Evolutionary conservation across 53 echinoderm and acorn worm genomes (phyloP).

Genomic region (Pentamera pediparva): DNA sequence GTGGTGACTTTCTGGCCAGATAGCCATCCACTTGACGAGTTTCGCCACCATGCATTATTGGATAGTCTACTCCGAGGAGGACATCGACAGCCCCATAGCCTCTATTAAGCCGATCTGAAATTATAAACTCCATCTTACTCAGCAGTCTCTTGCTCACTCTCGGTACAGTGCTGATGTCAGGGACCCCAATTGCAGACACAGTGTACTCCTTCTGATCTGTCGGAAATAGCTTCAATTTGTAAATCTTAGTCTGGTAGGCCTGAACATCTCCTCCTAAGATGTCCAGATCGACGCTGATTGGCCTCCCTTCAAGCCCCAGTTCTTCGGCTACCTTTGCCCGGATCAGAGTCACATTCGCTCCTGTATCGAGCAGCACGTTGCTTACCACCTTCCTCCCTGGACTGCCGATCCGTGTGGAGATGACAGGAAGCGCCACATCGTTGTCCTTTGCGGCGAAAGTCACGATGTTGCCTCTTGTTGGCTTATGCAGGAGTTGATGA

Average conservation of each 20-base stretch:
- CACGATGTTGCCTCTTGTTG: neutral
- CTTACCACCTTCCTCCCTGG: neutral
- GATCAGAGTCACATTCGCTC: slow-evolving; percentile 38
- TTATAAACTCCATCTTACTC: neutral
- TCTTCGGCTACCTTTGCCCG: slow-evolving; percentile 27
- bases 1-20: slow-evolving; percentile 32
- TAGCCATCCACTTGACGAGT: slow-evolving; percentile 27
- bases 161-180: slow-evolving; percentile 22
- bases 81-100: slow-evolving; percentile 31
- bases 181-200: slow-evolving; percentile 36
- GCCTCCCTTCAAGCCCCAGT: slow-evolving; percentile 32
- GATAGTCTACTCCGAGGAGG: slow-evolving; percentile 30
- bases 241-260: slow-evolving; percentile 20
- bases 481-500: neutral
- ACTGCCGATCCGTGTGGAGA: neutral
- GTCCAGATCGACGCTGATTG: neutral
- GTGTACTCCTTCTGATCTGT: slow-evolving; percentile 9
- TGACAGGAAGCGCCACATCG: slow-evolving; percentile 15
- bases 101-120: neutral
- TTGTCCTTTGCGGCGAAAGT: slow-evolving; percentile 2
- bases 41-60: slow-evolving; percentile 17
- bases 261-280: slow-evolving; percentile 28
- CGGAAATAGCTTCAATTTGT: slow-evolving; percentile 8
- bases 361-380: slow-evolving; percentile 50
- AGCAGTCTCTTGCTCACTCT: neutral